Evolutionary conservation across 2,113 vertebrate species (phyloP).

Genomic region (Labeo rohita): DNA sequence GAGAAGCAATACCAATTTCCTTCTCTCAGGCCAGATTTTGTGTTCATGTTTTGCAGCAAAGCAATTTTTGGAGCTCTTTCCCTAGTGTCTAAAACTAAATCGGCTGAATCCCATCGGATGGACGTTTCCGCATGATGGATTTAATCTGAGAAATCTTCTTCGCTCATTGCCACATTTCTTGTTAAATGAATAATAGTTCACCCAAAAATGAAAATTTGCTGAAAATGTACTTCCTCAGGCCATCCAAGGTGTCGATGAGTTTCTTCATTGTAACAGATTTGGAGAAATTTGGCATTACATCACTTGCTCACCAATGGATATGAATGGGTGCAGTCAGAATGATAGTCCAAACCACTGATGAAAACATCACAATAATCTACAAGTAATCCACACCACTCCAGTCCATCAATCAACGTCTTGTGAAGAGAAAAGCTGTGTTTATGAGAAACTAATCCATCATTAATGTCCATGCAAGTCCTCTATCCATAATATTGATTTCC

Average conservation of each 20-base stretch:
- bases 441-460: no score
- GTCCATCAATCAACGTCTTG: neutral
- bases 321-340: neutral
- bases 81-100: neutral
- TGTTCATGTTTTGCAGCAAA: neutral
- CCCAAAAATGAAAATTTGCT: neutral
- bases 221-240: neutral
- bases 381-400: neutral
- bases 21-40: neutral
- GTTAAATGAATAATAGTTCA: neutral
- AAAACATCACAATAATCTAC: neutral
- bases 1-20: neutral
- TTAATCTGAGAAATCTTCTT: neutral
- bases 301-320: neutral
- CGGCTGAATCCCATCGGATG: neutral
- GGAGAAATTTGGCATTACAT: no score
- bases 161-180: neutral
- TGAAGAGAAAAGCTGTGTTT: no score
- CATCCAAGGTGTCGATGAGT: no score
- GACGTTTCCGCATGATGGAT: constrained; percentile 6
- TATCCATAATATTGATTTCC: no score
- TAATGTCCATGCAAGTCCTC: no score
- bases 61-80: neutral
- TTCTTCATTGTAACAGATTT: neutral
- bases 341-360: neutral